phyloP scores from a whole-genome alignment of 2,797 vertebrate genomes.

The Loriculus beryllinus region DNA sequence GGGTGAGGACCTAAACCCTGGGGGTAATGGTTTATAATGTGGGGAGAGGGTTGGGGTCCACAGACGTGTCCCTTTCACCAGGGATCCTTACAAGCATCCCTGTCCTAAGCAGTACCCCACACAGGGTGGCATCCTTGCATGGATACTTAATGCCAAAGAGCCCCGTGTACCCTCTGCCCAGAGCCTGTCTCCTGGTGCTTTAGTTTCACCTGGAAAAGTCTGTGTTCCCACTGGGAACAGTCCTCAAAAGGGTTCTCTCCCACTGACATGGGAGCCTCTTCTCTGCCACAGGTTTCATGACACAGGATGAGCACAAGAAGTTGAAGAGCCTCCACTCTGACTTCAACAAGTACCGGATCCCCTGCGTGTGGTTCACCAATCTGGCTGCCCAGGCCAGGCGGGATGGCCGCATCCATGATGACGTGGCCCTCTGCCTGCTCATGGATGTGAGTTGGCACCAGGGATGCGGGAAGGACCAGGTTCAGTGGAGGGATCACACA shows the following conservation, averaged over 20 bases:
- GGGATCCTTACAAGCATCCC: background rate
- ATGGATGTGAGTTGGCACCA: constrained; percentile 80
- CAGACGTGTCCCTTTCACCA: rapidly evolving
- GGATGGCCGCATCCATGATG: constrained; percentile 83
- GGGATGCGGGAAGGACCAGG: background rate
- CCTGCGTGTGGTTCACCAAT: constrained; percentile 89
- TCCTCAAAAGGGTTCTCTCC: background rate
- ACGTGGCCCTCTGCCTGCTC: constrained; percentile 85
- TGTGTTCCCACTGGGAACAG: rapidly evolving
- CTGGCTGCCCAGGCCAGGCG: constrained; percentile 82
- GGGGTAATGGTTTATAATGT: background rate
- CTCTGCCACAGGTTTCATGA: constrained; percentile 83
- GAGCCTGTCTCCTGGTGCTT: background rate
- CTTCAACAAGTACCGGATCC: constrained; percentile 96
- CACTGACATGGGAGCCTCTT: rapidly evolving
- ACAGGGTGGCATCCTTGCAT: background rate
- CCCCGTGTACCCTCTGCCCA: background rate
- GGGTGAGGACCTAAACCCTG: constrained; percentile 67
- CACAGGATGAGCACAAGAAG: constrained; percentile 77
- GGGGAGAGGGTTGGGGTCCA: background rate
- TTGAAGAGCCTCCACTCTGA: constrained; percentile 86
- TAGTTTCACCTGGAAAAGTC: background rate
- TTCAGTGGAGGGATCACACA: rapidly evolving
- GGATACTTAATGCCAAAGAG: background rate
- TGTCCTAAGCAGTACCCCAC: rapidly evolving